A percentile compares a stretch with the other conserved stretches of the same genome.
Evolutionary conservation across 2,113 vertebrate species (phyloP).

Genomic region (Leptobrachium ailaonicum): DNA sequence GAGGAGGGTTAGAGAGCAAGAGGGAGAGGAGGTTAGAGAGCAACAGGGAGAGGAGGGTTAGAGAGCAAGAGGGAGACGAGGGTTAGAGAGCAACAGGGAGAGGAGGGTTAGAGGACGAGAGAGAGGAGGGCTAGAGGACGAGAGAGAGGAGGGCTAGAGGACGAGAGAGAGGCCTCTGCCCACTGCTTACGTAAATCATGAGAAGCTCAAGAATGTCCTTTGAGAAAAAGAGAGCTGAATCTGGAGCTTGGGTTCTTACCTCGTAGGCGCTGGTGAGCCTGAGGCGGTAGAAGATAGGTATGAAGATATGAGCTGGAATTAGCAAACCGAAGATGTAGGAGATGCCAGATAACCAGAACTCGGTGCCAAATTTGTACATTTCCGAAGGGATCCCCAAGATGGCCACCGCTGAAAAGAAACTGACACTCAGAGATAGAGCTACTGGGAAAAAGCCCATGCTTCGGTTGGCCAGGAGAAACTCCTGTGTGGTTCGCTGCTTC

Average conservation of each 20-base stretch:
- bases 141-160: no score
- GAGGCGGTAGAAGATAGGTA: conserved; percentile 91
- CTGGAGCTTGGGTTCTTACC: conserved; percentile 62
- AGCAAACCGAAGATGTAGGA: conserved; percentile 91
- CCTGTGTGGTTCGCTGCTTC: conserved; percentile 82
- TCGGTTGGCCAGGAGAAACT: conserved; percentile 90
- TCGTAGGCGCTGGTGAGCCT: conserved; percentile 88
- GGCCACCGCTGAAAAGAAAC: conserved; percentile 94
- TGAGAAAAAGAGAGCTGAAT: neutral
- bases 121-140: no score
- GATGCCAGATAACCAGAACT: conserved; percentile 97
- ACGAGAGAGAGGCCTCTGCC: no score
- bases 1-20: no score
- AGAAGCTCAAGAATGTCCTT: neutral
- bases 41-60: no score
- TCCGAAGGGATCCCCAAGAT: conserved; percentile 87
- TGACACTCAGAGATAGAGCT: conserved; percentile 89
- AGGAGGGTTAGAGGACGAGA: no score
- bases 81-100: no score
- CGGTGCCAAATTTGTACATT: conserved; percentile 84
- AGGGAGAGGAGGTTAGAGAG: no score
- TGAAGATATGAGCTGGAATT: conserved; percentile 91
- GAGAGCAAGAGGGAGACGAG: no score
- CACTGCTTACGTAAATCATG: neutral
- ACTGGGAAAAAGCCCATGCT: conserved; percentile 90